Base-by-base conservation (phyloP, 2,888 invertebrate genomes). In the Phragmatobia fuliginosa region DNA sequence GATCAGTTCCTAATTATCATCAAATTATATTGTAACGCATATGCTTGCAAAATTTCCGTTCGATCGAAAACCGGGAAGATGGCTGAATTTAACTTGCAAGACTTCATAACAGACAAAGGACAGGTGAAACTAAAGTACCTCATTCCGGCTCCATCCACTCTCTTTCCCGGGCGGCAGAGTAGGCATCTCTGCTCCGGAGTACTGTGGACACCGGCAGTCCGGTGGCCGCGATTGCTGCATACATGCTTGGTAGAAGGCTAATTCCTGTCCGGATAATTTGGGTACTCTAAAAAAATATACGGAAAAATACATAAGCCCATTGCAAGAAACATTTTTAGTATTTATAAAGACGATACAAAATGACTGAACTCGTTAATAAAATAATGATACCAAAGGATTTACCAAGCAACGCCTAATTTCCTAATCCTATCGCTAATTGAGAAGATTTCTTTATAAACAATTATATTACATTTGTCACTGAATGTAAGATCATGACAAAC, bases 211-310 rank as follows among this genome's bases (percentile, higher is more conserved):
- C 36, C 91, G 88, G 85, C 90, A 95, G 90, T 92, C 94, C 8
- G 92, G 88, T 10, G 90, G 95, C 25, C 90, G 85, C 28, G 87
- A 86, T 88, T 89, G 94, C 80, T 90, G 93, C 91, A 88, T 92
- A 87, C 91, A 96, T 84, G 93, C 91, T 77, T 94, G 92, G 85
- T 92, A 93, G 85, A 94, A 94, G 2, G 92, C 94, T 68, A 93
- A 65, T 83, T 94, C 93, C 70, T 93, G 82, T 0, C 90, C 93
- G 11, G 91, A 83, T n/a, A 94, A 86, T 68, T 91, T 90, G 0
- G 92, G 88, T 0, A 85, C 76, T 56, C 94, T 94, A 72, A 49
- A 68, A 62, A 11, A 16, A 1, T 18, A 65, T 32, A 25, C 11
- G 18, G 25, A 28, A 11, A 31, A n/a, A n/a, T n/a, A n/a, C n/a